These are phyloP conservation scores for Motacilla alba DNA, from an alignment of 2,113 vertebrate genomes.

Conservation along the genomic window DNA sequence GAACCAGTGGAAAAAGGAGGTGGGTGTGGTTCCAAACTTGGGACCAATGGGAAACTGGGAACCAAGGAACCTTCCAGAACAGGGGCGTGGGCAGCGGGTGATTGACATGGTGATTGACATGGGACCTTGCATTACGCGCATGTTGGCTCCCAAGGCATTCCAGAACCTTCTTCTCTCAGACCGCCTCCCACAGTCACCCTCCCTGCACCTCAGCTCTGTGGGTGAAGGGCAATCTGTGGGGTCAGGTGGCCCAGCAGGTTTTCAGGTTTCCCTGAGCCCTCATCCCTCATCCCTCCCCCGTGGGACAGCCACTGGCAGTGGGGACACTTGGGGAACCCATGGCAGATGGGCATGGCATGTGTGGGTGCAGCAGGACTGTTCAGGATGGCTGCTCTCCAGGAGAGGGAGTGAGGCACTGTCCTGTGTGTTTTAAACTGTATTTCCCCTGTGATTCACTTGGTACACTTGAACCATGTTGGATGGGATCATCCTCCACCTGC, in stretches of 20 bases:
- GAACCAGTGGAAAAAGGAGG: too few relatives aligned
- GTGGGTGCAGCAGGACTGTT: too few relatives aligned
- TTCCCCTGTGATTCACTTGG: not conserved
- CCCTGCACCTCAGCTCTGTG: not conserved
- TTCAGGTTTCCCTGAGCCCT: accelerated
- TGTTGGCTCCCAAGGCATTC: too few relatives aligned
- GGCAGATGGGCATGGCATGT: accelerated
- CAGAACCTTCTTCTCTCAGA: too few relatives aligned
- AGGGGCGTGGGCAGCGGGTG: too few relatives aligned
- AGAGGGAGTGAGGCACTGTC: accelerated
- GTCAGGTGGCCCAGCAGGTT: accelerated
- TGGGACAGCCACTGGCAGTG: not conserved
- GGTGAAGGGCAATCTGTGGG: not conserved
- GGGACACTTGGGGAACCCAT: accelerated
- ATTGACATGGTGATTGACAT: too few relatives aligned
- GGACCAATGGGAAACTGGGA: too few relatives aligned
- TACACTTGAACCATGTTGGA: accelerated
- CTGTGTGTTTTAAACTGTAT: not conserved
- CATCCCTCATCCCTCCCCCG: accelerated
- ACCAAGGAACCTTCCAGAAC: too few relatives aligned
- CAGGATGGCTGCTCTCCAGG: not conserved
- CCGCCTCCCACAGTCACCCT: not conserved
- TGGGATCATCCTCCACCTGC: not conserved
- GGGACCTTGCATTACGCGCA: too few relatives aligned
- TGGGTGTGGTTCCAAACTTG: too few relatives aligned